Conservation (phyloP, 2,888 invertebrate species). For the Entomobrya proxima region DNA sequence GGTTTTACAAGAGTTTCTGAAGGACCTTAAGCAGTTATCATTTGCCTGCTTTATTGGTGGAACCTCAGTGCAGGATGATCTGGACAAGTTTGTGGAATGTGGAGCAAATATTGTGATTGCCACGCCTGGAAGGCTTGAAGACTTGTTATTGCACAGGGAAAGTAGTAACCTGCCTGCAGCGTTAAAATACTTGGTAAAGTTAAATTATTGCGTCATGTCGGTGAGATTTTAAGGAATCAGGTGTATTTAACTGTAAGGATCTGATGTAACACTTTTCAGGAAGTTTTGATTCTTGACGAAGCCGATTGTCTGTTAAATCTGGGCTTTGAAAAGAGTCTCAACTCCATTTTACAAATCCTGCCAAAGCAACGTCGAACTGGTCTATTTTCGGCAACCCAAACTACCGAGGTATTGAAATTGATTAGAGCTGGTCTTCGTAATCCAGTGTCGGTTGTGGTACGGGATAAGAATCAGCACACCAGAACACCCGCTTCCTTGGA, state of each 20-base stretch:
- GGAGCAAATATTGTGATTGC: conserved; percentile 93
- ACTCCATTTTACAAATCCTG: conserved; percentile 91
- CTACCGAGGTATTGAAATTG: conserved; percentile 92
- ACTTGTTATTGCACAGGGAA: conserved; percentile 81
- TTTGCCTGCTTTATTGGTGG: conserved; percentile 84
- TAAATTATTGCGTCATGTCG: neutral
- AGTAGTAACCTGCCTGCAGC: conserved; percentile 83
- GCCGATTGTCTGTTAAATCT: conserved; percentile 95
- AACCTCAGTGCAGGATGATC: conserved; percentile 86
- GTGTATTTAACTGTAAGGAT: too few relatives aligned
- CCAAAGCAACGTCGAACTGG: conserved; percentile 97
- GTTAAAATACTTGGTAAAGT: conserved; percentile 87
- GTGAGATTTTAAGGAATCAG: neutral
- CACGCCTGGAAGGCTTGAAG: conserved; percentile 95
- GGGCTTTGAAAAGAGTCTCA: conserved; percentile 91
- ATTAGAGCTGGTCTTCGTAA: conserved; percentile 95
- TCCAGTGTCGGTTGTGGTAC: conserved; percentile 92
- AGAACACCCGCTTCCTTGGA: conserved; percentile 79
- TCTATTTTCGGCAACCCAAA: conserved; percentile 99
- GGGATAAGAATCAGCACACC: conserved; percentile 85
- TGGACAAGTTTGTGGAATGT: conserved; percentile 82
- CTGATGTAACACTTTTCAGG: conserved; percentile 80
- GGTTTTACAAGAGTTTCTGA: conserved; percentile 80
- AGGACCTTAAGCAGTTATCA: conserved; percentile 77
- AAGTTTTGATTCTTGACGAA: conserved; percentile 95